Evolutionary conservation across 2,113 vertebrate species (phyloP), one percentile per base, ranked within the genome.

Genomic region (Alaudala cheleensis): DNA sequence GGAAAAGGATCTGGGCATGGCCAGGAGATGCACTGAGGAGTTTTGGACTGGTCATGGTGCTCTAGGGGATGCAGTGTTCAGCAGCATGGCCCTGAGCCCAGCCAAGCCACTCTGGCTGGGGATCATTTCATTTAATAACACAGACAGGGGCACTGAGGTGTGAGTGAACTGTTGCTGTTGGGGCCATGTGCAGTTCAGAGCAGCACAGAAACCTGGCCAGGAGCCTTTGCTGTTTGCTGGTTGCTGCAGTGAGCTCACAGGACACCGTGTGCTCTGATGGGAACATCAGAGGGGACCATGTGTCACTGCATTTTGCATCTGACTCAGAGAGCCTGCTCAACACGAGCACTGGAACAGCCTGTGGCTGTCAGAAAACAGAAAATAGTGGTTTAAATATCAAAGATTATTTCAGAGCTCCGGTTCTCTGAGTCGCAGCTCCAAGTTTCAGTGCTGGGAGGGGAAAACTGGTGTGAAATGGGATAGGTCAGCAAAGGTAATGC

Each of bases 281-380:
- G 86, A 97, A 92, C 91, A 87, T 92, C 53, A 78, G 73, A 93
- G 67, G 61, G 77, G 71, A 93, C 84, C 86, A 64, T 89, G 65
- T 93, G 94, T 92, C 53, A 1, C 62, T 92, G 73, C 66, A 49
- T 82, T 95, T 84, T 87, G 71, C 56, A 7, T 86, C 56, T 97
- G 96, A 95, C 86, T 96, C 93, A 91, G 77, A 92, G 81, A 94
- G 77, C 74, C 94, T 96, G 86, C 37, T 95, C 2, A 0, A 86
- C 77, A 92, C 1, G 13, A 95, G 19, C 5, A 5, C 53, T 84
- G 80, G 81, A 94, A 95, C 92, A 94, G 81, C 13, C 24, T 77
- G 85, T 84, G 90, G 71, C 81, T 95, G 96, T 92, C 90, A 96
- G 56, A 93, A 95, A 95, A 76, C 88, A 96, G 71, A 95, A 93